A percentile compares a stretch with the other conserved stretches of the same genome.
Conservation (phyloP, 2,797 vertebrate species). For the Macropus fuliginosus region DNA sequence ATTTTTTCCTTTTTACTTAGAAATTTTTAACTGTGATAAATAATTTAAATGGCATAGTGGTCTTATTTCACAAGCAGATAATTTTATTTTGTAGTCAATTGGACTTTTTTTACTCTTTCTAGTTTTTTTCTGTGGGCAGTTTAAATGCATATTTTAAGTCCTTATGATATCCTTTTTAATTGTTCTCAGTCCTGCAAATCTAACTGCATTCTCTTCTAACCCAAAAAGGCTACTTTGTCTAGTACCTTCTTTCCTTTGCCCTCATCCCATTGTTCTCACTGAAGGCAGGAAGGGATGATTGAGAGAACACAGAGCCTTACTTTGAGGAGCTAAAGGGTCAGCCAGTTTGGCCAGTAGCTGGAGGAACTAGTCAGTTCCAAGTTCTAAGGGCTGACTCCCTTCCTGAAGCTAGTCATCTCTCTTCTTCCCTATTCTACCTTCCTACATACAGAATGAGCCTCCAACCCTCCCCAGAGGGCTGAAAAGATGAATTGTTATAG, state of each 20-base stretch:
- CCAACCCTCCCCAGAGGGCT: not conserved
- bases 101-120: not conserved
- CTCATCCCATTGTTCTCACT: not conserved
- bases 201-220: slow-evolving; percentile 4
- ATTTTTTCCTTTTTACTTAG: slow-evolving; percentile 14
- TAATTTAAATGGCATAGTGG: not conserved
- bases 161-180: not conserved
- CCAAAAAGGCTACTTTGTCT: not conserved
- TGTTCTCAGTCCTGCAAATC: not conserved
- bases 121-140: not conserved
- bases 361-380: not conserved
- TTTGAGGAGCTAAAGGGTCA: not conserved
- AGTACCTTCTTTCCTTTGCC: slow-evolving; percentile 4
- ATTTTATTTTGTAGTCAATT: not conserved
- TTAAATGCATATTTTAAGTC: not conserved
- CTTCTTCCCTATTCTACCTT: not conserved
- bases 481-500: not conserved
- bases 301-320: not conserved
- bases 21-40: slow-evolving; percentile 3
- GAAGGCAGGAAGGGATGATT: not conserved
- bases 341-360: not conserved
- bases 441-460: not conserved
- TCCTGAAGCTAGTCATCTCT: not conserved
- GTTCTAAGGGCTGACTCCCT: not conserved
- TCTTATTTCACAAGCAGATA: not conserved